phyloP scores from a whole-genome alignment of 2,888 invertebrate genomes.

The Caenorhabditis afra region DNA sequence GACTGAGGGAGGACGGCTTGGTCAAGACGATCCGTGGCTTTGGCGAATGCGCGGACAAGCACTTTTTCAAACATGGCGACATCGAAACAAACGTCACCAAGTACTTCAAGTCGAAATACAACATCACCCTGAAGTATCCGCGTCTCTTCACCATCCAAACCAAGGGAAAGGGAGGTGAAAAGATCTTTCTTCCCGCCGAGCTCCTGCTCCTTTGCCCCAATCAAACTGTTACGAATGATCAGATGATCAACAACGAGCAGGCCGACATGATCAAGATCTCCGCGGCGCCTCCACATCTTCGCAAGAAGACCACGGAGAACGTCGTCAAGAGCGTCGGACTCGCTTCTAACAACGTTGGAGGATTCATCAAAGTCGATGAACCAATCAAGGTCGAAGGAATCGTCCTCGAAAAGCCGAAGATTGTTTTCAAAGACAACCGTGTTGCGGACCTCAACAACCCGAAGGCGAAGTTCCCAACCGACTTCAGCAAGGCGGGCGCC shows the following conservation, averaged over 20 bases:
- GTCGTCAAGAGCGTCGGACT: slow-evolving; percentile 35
- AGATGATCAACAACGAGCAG: slow-evolving; percentile 53
- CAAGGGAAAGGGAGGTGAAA: slow-evolving; percentile 28
- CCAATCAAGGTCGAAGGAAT: slow-evolving; percentile 34
- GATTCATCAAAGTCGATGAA: slow-evolving; percentile 32
- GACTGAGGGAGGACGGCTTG: slow-evolving; percentile 26
- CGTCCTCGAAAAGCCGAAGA: slow-evolving; percentile 34
- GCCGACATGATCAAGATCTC: slow-evolving; percentile 53
- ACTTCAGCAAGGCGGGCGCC: slow-evolving; percentile 25
- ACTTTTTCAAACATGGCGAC: too few relatives aligned
- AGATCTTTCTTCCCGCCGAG: slow-evolving; percentile 27
- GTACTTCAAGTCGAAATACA: slow-evolving; percentile 39
- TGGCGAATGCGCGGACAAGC: neutral
- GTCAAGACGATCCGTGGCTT: slow-evolving; percentile 40
- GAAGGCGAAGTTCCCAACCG: slow-evolving; percentile 27
- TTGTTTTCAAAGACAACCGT: slow-evolving; percentile 8
- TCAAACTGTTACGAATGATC: slow-evolving; percentile 41
- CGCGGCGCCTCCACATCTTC: slow-evolving; percentile 30
- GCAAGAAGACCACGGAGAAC: slow-evolving; percentile 21
- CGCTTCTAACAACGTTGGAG: slow-evolving; percentile 31
- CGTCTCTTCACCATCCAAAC: slow-evolving; percentile 37
- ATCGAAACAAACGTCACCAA: neutral
- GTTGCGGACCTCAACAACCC: slow-evolving; percentile 19
- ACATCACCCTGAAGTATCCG: slow-evolving; percentile 31
- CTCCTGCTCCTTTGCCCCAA: slow-evolving; percentile 27